Conservation (phyloP, 2,888 invertebrate species). For the Drosophila kuntzei region DNA sequence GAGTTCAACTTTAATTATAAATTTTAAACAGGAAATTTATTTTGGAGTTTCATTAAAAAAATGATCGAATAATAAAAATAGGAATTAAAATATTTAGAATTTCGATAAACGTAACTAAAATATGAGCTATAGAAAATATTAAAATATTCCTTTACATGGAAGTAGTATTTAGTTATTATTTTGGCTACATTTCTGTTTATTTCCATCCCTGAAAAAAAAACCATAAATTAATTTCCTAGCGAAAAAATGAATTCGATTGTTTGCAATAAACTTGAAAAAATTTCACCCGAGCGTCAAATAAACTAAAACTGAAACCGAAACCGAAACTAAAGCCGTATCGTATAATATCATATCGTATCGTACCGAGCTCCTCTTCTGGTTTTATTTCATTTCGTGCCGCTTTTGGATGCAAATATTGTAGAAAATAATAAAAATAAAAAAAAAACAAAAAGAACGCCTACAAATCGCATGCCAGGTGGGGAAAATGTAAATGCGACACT, state of each 20-base stretch:
- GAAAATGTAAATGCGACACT: slow-evolving; percentile 38
- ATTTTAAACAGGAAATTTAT: too few species aligned
- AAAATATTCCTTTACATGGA: too few species aligned
- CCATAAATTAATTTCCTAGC: too few species aligned
- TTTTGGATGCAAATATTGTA: slow-evolving; percentile 1
- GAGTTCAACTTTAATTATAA: too few species aligned
- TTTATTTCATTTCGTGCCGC: slow-evolving; percentile 1
- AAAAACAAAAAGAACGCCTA: slow-evolving; percentile 28
- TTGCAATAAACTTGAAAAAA: slow-evolving; percentile 58
- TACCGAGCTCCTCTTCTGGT: not conserved
- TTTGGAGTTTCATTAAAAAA: too few species aligned
- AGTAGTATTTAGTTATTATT: too few species aligned
- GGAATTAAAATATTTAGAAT: too few species aligned
- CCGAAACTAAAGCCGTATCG: slow-evolving; percentile 9
- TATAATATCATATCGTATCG: slow-evolving; percentile 6
- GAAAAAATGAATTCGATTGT: slow-evolving; percentile 59
- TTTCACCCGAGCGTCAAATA: slow-evolving; percentile 42
- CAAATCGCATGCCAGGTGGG: slow-evolving; percentile 38
- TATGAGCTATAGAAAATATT: too few species aligned
- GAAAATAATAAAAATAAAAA: not conserved
- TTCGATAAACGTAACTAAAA: too few species aligned
- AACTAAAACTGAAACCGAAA: slow-evolving; percentile 29
- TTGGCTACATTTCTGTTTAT: too few species aligned
- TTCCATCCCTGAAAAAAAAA: not conserved
- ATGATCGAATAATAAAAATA: too few species aligned